Conservation (phyloP, 1,140 invertebrate genomes). For the Plodia interpunctella region DNA sequence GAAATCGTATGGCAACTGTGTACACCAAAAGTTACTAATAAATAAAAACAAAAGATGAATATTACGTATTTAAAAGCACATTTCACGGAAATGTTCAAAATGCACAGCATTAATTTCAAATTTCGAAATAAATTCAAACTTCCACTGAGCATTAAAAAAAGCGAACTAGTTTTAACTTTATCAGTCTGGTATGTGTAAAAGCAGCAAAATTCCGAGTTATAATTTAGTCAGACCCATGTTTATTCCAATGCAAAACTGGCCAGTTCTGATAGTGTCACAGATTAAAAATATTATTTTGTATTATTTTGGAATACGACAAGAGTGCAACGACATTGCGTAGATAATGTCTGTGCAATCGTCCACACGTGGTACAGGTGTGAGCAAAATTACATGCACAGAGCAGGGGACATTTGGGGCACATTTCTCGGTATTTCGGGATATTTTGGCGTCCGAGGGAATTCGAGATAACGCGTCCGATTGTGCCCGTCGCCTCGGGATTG, state of each 20-base stretch:
- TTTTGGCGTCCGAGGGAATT: constrained; percentile 29
- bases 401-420: not conserved
- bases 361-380: constrained; percentile 10
- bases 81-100: no score
- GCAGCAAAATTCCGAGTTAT: not conserved
- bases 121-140: no score
- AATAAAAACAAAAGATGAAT: no score
- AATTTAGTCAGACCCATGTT: not conserved
- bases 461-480: constrained; percentile 32
- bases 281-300: constrained; percentile 1
- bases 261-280: not conserved
- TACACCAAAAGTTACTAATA: no score
- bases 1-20: no score
- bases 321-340: not conserved
- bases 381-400: constrained; percentile 20
- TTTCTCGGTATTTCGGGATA: constrained; percentile 15
- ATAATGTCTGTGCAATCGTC: constrained; percentile 7
- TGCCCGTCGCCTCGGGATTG: constrained; percentile 26
- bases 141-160: not conserved
- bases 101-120: no score
- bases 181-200: not conserved
- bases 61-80: no score
- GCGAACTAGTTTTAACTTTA: not conserved
- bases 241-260: not conserved
- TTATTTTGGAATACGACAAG: not conserved